Evolutionary conservation across 2,113 vertebrate species (phyloP), one percentile per base, ranked within the genome.

Genomic region (Myotis brandtii): DNA sequence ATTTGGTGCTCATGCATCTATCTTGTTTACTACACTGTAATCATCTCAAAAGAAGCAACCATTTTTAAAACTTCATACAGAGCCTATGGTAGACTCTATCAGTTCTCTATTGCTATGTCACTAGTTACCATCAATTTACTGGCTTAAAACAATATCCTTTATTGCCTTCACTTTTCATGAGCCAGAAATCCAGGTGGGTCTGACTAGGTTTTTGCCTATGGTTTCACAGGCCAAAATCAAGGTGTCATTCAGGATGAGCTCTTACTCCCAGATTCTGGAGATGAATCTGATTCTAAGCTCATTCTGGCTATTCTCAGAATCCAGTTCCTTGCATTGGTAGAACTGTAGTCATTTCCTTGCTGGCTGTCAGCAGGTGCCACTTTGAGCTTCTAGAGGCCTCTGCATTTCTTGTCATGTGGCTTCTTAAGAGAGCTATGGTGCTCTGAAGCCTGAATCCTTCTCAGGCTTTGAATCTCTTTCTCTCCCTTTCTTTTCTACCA

Each of bases 21-120:
- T 88, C 70, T 86, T 82, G 14, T 79, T 91, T 67, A 73, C 54
- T 89, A 25, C 52, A 62, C 12, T 90, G 10, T 70, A 86, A 89
- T 76, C 37, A 87, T 86, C 54, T 93, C 66, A 75, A 70, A 85
- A 94, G 20, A 86, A 79, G 12, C 20, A 16, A 43, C 64, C 34
- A 40, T 56, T 91, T 91, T 56, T 32, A 89, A 54, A 1, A 77
- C 56, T 75, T 69, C 73, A 82, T 50, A 81, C 2, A 73, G 34
- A 83, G 30, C 27, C 14, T 48, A n/a, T 9, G 40, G 21, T n/a
- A 79, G 27, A 86, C 32, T 90, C 11, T 69, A 20, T 59, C 30
- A 32, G 54, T 73, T 93, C 77, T 86, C 37, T 46, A 66, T 50
- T 52, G 2, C 46, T 81, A 1, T 56, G 8, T 81, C 82, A 40